A percentile compares a stretch with the other conserved stretches of the same genome.
phyloP scores from a whole-genome alignment of 2,113 vertebrate genomes.

The Gobiocypris rarus region DNA sequence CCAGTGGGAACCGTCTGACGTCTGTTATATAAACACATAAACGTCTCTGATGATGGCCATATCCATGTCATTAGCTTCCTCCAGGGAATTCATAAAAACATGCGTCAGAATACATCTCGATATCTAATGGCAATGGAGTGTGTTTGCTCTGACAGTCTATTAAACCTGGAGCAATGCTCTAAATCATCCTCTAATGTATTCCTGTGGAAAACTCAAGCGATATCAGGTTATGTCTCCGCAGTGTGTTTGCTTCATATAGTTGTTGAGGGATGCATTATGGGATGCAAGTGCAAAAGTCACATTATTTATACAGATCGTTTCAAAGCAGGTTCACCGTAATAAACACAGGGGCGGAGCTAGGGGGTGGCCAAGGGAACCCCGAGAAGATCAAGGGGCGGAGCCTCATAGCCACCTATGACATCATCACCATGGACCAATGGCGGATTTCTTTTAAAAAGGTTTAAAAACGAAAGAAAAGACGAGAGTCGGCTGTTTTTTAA shows the following conservation, averaged over 20 bases:
- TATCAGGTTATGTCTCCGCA: not conserved
- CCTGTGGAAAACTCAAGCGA: not conserved
- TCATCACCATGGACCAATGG: too few species aligned
- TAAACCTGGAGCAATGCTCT: not conserved
- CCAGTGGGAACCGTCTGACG: not conserved
- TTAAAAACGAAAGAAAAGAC: too few species aligned
- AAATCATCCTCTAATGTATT: not conserved
- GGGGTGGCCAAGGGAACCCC: too few species aligned
- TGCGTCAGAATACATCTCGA: not conserved
- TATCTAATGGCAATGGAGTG: not conserved
- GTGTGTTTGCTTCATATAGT: constrained; percentile 1
- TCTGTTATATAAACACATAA: constrained; percentile 11
- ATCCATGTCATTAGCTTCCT: constrained; percentile 7
- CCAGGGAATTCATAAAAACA: constrained; percentile 10
- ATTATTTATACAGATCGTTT: not conserved
- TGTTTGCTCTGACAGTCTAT: not conserved
- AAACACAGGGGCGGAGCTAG: too few species aligned
- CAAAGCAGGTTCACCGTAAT: not conserved
- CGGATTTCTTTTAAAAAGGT: too few species aligned
- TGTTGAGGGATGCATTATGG: not conserved
- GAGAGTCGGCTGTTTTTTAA: too few species aligned
- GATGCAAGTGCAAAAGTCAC: not conserved
- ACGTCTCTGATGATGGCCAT: not conserved
- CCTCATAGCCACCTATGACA: too few species aligned
- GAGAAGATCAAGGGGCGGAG: too few species aligned